phyloP scores from a whole-genome alignment of 2,113 vertebrate genomes.

The Dissostichus mawsoni region DNA sequence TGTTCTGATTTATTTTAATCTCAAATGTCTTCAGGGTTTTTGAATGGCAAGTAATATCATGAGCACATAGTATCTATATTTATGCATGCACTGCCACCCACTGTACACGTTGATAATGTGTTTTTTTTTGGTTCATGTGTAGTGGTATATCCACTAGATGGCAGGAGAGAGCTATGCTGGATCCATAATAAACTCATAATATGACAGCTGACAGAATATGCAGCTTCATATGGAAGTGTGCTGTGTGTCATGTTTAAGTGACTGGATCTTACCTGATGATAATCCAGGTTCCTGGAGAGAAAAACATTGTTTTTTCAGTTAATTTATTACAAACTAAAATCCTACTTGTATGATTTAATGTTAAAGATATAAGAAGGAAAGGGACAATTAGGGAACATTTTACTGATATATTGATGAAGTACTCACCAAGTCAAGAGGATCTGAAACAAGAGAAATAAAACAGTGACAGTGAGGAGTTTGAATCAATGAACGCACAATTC shows the following conservation, averaged over 20 bases:
- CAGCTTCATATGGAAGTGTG: background rate
- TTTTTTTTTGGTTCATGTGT: background rate
- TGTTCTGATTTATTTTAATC: background rate
- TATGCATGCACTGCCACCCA: background rate
- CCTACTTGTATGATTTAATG: background rate
- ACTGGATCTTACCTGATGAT: slow-evolving; percentile 78
- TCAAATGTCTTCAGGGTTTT: background rate
- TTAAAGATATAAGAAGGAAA: background rate
- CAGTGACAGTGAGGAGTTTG: slow-evolving; percentile 20
- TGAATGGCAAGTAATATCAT: background rate
- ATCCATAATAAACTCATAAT: background rate
- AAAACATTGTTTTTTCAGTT: background rate
- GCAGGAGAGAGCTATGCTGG: slow-evolving; percentile 69
- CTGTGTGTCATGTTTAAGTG: background rate
- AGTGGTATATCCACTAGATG: slow-evolving; percentile 72
- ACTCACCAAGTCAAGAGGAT: slow-evolving; percentile 82
- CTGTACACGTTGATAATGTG: background rate
- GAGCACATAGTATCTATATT: background rate
- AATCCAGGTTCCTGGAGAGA: slow-evolving; percentile 80
- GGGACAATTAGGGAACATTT: background rate
- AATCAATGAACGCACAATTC: background rate
- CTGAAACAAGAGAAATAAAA: slow-evolving; percentile 59
- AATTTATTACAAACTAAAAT: background rate
- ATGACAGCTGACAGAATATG: slow-evolving; percentile 15
- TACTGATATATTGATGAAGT: background rate